Conservation (phyloP, 2,797 vertebrate species). For the Danio choprae region DNA sequence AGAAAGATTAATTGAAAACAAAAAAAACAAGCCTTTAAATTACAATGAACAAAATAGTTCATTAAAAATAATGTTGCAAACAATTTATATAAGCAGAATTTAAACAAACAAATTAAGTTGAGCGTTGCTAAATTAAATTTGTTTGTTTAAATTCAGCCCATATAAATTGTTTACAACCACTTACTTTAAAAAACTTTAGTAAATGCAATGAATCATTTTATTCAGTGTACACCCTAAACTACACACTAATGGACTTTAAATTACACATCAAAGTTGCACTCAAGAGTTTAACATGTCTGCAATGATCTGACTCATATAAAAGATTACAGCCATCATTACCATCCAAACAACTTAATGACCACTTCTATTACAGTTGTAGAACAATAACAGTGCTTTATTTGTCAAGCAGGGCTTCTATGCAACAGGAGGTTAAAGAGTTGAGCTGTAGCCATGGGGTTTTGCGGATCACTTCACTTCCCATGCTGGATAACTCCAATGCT, state of each 20-base stretch:
- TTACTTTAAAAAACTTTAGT: no score
- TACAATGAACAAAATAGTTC: no score
- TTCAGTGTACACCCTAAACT: slow-evolving; percentile 9
- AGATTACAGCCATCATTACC: slow-evolving; percentile 51
- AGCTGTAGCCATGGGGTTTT: slow-evolving; percentile 27
- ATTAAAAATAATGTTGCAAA: no score
- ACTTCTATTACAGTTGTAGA: slow-evolving; percentile 36
- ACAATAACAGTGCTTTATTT: slow-evolving; percentile 56
- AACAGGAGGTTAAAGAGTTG: slow-evolving; percentile 42
- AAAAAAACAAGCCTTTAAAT: neutral
- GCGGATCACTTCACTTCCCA: slow-evolving; percentile 49
- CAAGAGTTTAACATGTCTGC: slow-evolving; percentile 13
- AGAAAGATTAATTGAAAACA: no score
- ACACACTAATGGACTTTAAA: slow-evolving; percentile 29
- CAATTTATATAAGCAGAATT: no score
- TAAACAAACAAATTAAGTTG: no score
- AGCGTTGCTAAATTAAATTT: no score
- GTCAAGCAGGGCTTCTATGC: slow-evolving; percentile 45
- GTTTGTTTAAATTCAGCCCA: no score
- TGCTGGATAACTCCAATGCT: slow-evolving; percentile 64
- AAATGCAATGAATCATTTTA: no score
- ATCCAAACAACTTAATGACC: slow-evolving; percentile 34
- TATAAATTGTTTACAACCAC: no score
- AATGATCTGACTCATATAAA: slow-evolving; percentile 50
- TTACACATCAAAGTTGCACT: slow-evolving; percentile 22